Evolutionary conservation across 2,888 invertebrate species (phyloP).

Genomic region (Parnassius apollo): DNA sequence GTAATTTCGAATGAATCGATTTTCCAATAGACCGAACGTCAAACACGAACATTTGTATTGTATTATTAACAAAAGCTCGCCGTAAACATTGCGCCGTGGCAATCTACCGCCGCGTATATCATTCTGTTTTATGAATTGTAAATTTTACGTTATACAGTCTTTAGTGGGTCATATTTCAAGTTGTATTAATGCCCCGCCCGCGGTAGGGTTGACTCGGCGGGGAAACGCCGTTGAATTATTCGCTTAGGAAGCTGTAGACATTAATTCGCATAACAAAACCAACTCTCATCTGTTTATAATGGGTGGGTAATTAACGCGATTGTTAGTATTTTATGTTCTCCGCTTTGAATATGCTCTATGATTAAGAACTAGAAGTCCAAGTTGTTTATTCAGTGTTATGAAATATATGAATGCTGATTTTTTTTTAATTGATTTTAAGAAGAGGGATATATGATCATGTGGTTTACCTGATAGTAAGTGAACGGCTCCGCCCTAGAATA

Average conservation of each 20-base stretch:
- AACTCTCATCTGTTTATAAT: constrained; percentile 15
- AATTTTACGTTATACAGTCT: constrained; percentile 78
- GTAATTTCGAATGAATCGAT: constrained; percentile 4
- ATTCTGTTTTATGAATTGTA: constrained; percentile 79
- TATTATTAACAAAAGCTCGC: constrained; percentile 22
- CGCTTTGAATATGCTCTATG: too few relatives aligned
- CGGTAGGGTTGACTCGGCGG: constrained; percentile 54
- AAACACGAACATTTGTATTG: constrained; percentile 15
- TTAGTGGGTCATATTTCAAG: constrained; percentile 75
- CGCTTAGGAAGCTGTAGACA: constrained; percentile 13
- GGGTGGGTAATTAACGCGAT: constrained; percentile 10
- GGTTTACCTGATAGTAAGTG: too few relatives aligned
- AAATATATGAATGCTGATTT: too few relatives aligned
- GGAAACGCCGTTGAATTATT: constrained; percentile 19
- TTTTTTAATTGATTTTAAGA: too few relatives aligned
- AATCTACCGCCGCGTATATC: constrained; percentile 64
- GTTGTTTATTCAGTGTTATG: too few relatives aligned
- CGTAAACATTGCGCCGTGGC: constrained; percentile 43
- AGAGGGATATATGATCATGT: too few relatives aligned
- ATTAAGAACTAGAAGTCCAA: too few relatives aligned
- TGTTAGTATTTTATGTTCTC: not conserved
- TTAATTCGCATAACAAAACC: constrained; percentile 17
- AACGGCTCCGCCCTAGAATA: too few relatives aligned
- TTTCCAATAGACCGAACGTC: constrained; percentile 20
- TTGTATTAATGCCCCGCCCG: constrained; percentile 63